Base-by-base conservation (phyloP, 2,113 vertebrate genomes). In the Proteles cristata region DNA sequence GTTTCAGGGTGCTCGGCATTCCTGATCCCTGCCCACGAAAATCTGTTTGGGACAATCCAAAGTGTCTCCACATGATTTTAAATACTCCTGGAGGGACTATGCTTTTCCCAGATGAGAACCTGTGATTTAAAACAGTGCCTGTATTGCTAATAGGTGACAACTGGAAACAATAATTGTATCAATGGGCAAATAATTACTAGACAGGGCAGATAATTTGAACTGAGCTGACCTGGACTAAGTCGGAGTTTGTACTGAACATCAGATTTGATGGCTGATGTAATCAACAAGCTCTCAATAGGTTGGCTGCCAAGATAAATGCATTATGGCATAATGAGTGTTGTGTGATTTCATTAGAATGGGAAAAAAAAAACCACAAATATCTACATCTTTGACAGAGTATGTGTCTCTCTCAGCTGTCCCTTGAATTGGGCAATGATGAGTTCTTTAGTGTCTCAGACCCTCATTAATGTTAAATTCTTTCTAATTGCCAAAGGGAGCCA, bases 281-380 rank as follows among this genome's bases (percentile, higher is more conserved):
- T 94, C 93, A 85, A n/a, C 33, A 66, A 50, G 26, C 65, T 77
- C 55, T 89, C 82, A 50, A 25, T 45, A 86, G 50, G 53, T 48
- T 85, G 65, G 69, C 55, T 88, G 94, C 93, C 76, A 87, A 90
- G 93, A 94, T 84, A 95, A 97, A 96, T 66, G 74, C 80, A 90
- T 96, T 95, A 90, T 23, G 35, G 33, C 76, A 53, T 89, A 94
- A 68, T 76, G 74, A 92, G 71, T 21, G 58, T 69, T 66, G 28
- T 80, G 31, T 96, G 88, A 48, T 96, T 96, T 94, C 88, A 92
- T 96, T 58, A 95, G 50, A 71, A 90, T 21, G 65, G 90, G 76
- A 73, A 55, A 71, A 93, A 93, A 97, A 39, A 39, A 39, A n/a
- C n/a, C 39, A 48, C 31, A 93, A 84, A 55, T 48, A 81, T 84